Conservation (phyloP, 2,888 invertebrate genomes). For the Clanis bilineata region DNA sequence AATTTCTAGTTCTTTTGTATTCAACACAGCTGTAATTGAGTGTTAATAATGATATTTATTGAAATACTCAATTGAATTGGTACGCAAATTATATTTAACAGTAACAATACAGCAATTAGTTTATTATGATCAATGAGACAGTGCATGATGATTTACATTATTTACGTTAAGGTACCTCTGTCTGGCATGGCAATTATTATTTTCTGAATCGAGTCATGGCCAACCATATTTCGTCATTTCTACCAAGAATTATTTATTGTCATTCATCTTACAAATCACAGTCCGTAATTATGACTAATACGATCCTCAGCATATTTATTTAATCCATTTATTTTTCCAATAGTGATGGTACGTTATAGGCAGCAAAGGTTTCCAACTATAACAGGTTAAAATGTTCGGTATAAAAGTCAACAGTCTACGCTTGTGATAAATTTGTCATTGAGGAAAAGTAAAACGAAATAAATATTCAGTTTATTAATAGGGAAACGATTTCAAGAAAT, state of each 20-base stretch:
- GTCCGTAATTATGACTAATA: slow-evolving; percentile 49
- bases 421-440: too few species aligned
- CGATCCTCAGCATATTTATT: slow-evolving; percentile 36
- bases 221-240: slow-evolving; percentile 53
- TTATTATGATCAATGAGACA: neutral
- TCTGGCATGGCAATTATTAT: slow-evolving; percentile 34
- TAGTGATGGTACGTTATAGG: too few species aligned
- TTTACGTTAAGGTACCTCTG: neutral
- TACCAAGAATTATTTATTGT: slow-evolving; percentile 53
- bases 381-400: too few species aligned
- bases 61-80: neutral
- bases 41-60: neutral
- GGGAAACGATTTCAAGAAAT: too few species aligned
- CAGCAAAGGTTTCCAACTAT: too few species aligned
- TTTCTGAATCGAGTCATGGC: slow-evolving; percentile 56
- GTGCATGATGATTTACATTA: neutral
- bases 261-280: slow-evolving; percentile 58
- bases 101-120: neutral
- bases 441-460: too few species aligned
- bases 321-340: too few species aligned
- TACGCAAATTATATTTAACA: neutral
- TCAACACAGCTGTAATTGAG: too few species aligned
- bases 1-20: too few species aligned
- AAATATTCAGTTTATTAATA: too few species aligned
- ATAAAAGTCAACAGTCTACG: too few species aligned